Base-by-base conservation (phyloP, 2,888 invertebrate genomes). In the Archips crataeganus region DNA sequence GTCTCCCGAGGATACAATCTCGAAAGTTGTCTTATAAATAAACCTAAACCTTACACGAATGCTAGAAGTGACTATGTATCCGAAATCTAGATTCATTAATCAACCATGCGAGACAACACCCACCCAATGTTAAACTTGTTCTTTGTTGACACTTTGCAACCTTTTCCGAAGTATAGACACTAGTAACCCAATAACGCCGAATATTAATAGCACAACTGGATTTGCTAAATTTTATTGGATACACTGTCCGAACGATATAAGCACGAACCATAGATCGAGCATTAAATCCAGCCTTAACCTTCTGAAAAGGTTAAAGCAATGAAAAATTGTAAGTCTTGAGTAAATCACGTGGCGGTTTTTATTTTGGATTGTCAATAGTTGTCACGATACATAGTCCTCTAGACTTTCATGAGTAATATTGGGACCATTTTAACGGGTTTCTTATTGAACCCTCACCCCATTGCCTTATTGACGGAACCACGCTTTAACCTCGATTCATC, bases 391-490 rank as follows among this genome's bases (percentile, higher is more conserved):
- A 10, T 34, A 34, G 34, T 59, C 59, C 59, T 59, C 15, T 39
- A 39, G 34, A 59, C 34, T 32, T 59, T 10, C 45, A 45, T 11
- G 9, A 39, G 34, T 32, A 32, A 60, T 59, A 60, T 36, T n/a
- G 60, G 60, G 60, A 60, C 60, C 60, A 60, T 60, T 60, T 60
- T 34, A 5, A 60, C 3, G 36, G 59, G 39, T 60, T 36, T n/a
- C 13, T n/a, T 59, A 34, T 11, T 9, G 6, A 36, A 39, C 60
- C 13, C 39, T 59, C 2, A 1, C 13, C 2, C 36, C n/a, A 60
- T 39, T 36, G 39, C 60, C 60, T 60, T 60, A 9, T 39, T 4
- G 60, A 39, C 60, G 60, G 60, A 60, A 60, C 60, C 60, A 5
- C n/a, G 36, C 39, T 10, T 54, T n/a, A 57, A 32, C 32, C 57